Evolutionary conservation across 23 tunicate genomes (phyloP).

Genomic region (Corella eumyota): DNA sequence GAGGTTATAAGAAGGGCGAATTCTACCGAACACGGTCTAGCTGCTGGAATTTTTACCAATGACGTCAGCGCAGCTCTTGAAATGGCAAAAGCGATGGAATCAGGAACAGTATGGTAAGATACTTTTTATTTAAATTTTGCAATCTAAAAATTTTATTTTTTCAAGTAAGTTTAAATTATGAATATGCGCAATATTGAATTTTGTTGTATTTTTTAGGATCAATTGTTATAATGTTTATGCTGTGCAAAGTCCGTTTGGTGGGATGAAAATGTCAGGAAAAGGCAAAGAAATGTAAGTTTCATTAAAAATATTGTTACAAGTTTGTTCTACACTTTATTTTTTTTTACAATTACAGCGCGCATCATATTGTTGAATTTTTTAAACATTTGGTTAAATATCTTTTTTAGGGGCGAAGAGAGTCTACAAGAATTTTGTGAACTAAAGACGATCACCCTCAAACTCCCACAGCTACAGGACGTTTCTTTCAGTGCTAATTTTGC

Average conservation of each 20-base stretch:
- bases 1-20: constrained; percentile 81
- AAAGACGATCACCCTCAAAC: constrained; percentile 81
- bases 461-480: constrained; percentile 56
- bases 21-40: constrained; percentile 67
- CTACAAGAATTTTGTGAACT: constrained; percentile 59
- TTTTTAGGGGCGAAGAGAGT: constrained; percentile 93
- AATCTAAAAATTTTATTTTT: not conserved
- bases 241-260: constrained; percentile 89
- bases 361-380: too few species aligned
- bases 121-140: not conserved
- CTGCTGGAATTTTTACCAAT: constrained; percentile 80
- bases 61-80: constrained; percentile 70
- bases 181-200: not conserved
- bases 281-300: constrained; percentile 94
- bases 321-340: not conserved
- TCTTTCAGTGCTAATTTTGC: constrained; percentile 16
- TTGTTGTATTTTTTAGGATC: constrained; percentile 33
- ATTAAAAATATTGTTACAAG: too few species aligned
- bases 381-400: too few species aligned
- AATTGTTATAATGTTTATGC: constrained; percentile 94
- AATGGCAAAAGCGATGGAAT: constrained; percentile 68
- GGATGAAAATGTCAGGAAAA: constrained; percentile 80
- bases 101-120: constrained; percentile 88
- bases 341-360: not conserved
- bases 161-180: not conserved